Base-by-base conservation (phyloP, 2,888 invertebrate genomes). In the Ennomos quercinarius region DNA sequence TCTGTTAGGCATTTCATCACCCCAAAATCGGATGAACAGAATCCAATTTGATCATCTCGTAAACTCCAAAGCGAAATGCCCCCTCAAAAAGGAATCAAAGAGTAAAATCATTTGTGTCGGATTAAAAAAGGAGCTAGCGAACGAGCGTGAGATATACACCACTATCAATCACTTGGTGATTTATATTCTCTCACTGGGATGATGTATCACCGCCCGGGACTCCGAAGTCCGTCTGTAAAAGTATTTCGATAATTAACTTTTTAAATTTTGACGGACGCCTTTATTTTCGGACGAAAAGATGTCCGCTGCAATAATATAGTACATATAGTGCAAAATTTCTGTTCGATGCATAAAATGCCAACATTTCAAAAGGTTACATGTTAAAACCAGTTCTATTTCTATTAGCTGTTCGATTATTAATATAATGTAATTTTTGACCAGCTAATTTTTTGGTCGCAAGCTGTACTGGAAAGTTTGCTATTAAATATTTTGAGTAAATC, bases 231-330 rank as follows among this genome's bases (percentile, higher is more conserved):
- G 81, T 62, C 65, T 69, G 84, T 81, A 83, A 86, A 84, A 88
- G 87, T 85, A 86, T 88, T 83, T 46, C 81, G 86, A 88, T 92
- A 92, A 92, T 92, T 92, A 92, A 92, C 91, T 91, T 91, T 91
- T 91, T 84, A 85, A 86, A 87, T 82, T 87, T 88, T 89, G 90
- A 91, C 82, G 83, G 86, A 89, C 88, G 80, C 89, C 87, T 87
- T 85, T 84, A 88, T 86, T 77, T 84, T 73, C 65, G 66, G 63
- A 70, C 74, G 74, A 74, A 70, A 40, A 12, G 10, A 35, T 42
- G 50, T 64, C 64, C 57, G 12, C 41, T 63, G 67, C 64, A 62
- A 62, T 65, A 63, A 27, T n/a, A n/a, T n/a, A n/a, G n/a, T n/a
- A n/a, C n/a, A n/a, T n/a, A n/a, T 63, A 45, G 42, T 59, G 62